Conservation (phyloP, 2,797 vertebrate species). For the Sebastes iracundus region DNA sequence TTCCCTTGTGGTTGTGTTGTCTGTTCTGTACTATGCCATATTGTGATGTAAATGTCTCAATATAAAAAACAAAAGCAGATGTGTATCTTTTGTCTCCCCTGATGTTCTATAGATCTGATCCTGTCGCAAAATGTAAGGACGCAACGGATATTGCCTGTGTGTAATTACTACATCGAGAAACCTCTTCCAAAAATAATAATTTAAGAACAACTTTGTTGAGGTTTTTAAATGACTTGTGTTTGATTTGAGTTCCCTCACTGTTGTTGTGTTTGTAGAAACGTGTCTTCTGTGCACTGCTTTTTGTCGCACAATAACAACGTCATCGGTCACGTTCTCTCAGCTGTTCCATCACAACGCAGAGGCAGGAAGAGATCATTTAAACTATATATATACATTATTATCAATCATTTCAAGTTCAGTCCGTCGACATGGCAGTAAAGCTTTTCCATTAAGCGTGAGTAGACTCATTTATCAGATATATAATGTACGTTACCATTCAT, state of each 20-base stretch:
- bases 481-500: background rate
- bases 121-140: background rate
- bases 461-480: background rate
- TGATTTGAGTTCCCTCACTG: background rate
- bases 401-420: background rate
- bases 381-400: background rate
- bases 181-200: accelerated
- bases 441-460: constrained; percentile 47
- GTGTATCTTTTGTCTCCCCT: accelerated
- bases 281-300: accelerated
- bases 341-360: constrained; percentile 42
- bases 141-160: constrained; percentile 30
- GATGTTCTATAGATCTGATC: constrained; percentile 28
- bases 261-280: background rate
- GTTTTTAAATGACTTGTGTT: accelerated
- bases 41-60: accelerated
- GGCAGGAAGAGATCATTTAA: constrained; percentile 37
- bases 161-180: background rate
- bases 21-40: no score
- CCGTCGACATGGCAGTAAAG: background rate
- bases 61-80: accelerated
- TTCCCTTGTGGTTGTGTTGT: accelerated
- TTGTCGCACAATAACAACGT: constrained; percentile 65
- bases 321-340: constrained; percentile 62
- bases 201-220: accelerated